These are phyloP conservation scores for Muscidifurax raptorellus DNA, from an alignment of 1,140 invertebrate species.

Conservation along the genomic window DNA sequence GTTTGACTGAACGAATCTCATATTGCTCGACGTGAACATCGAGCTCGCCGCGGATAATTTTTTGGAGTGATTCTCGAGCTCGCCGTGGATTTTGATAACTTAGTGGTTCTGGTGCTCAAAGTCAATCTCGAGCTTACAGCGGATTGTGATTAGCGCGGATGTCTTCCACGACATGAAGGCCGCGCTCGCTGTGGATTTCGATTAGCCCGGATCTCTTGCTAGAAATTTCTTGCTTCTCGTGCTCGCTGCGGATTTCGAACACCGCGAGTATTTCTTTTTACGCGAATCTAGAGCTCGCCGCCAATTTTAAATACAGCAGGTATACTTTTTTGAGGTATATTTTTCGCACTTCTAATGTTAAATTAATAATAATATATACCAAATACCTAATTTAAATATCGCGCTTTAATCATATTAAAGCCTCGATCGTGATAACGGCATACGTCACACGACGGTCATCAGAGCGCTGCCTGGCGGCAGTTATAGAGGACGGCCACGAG, in stretches of 20 bases:
- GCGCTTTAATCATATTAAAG: no score
- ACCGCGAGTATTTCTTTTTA: no score
- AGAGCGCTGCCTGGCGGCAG: no score
- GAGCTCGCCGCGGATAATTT: not conserved
- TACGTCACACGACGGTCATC: no score
- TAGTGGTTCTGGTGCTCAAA: not conserved
- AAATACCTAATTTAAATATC: no score
- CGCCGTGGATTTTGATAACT: not conserved
- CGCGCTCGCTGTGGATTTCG: not conserved
- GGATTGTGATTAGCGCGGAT: not conserved
- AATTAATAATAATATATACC: no score
- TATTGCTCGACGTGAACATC: no score
- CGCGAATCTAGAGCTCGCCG: not conserved
- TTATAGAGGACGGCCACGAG: no score
- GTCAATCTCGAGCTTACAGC: not conserved
- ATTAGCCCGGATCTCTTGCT: not conserved
- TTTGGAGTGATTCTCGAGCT: not conserved
- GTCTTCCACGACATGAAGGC: not conserved
- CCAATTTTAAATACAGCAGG: not conserved
- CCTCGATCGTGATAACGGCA: no score
- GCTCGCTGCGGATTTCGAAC: no score
- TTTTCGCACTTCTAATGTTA: no score
- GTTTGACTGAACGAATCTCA: no score
- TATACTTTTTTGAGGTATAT: not conserved
- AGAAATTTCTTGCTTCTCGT: not conserved